Conservation (phyloP, 1,140 invertebrate genomes). For the Paralvinella palmiformis region DNA sequence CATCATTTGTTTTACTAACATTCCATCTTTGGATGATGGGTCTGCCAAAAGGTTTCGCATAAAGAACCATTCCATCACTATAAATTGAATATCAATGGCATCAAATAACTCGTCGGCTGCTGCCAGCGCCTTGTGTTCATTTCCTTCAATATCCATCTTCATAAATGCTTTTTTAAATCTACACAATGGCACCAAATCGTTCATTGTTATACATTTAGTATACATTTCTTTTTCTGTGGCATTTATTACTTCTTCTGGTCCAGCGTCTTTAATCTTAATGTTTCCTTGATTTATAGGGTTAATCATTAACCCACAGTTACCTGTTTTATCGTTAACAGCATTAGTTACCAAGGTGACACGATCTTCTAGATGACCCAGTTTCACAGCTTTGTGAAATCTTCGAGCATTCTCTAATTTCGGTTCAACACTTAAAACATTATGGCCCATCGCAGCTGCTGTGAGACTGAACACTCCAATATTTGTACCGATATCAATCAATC, state of each 20-base stretch:
- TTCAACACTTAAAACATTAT: conserved; percentile 25
- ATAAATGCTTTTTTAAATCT: neutral
- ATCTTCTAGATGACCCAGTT: neutral
- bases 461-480: conserved; percentile 26
- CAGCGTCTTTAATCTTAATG: neutral
- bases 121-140: neutral
- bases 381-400: neutral
- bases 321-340: neutral
- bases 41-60: neutral
- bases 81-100: neutral
- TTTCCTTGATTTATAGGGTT: neutral
- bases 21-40: neutral
- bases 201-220: neutral
- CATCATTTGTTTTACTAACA: neutral
- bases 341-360: neutral
- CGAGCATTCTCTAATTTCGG: conserved; percentile 6
- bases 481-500: conserved; percentile 25
- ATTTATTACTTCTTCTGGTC: neutral
- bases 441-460: conserved; percentile 23
- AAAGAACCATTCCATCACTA: conserved; percentile 1
- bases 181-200: neutral
- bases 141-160: neutral
- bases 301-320: neutral
- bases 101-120: neutral
- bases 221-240: neutral